A percentile compares a stretch with the other conserved stretches of the same genome.
These are phyloP conservation scores for Dallia pectoralis DNA, from an alignment of 2,797 vertebrate species.

Conservation along the genomic window DNA sequence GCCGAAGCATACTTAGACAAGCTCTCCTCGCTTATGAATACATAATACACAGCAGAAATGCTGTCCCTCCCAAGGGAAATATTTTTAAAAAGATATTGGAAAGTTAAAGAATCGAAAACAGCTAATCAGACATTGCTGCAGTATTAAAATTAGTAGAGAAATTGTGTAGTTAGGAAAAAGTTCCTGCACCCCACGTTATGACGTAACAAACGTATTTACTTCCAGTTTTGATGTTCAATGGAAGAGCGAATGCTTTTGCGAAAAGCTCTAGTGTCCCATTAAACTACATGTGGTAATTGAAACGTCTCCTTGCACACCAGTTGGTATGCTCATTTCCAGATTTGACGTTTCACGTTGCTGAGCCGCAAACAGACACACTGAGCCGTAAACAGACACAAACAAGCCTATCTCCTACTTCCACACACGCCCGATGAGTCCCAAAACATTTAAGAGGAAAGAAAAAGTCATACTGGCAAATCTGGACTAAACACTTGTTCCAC, in stretches of 20 bases:
- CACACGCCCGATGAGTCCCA: background rate
- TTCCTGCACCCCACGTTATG: background rate
- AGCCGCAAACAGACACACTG: background rate
- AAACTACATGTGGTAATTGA: background rate
- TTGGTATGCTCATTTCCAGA: background rate
- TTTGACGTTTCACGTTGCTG: background rate
- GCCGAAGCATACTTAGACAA: conserved; percentile 17
- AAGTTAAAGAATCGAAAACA: background rate
- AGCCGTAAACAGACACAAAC: background rate
- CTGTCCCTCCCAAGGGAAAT: conserved; percentile 11
- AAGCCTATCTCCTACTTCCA: background rate
- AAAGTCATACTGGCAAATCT: background rate
- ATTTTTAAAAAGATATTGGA: background rate
- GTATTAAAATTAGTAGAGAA: background rate
- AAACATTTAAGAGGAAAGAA: background rate
- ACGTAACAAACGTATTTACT: conserved; percentile 22
- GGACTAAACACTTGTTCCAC: background rate
- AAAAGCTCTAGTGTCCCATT: background rate
- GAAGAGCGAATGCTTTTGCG: background rate
- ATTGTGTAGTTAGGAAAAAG: background rate
- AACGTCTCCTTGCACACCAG: background rate
- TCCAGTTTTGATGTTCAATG: conserved; percentile 29
- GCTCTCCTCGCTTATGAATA: conserved; percentile 29
- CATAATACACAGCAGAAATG: conserved; percentile 19
- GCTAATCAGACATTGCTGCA: background rate